Percentiles rank a stretch among this genome's conserved stretches.
These are phyloP conservation scores for Thera britannica DNA, from an alignment of 2,888 invertebrate species.

Conservation along the genomic window DNA sequence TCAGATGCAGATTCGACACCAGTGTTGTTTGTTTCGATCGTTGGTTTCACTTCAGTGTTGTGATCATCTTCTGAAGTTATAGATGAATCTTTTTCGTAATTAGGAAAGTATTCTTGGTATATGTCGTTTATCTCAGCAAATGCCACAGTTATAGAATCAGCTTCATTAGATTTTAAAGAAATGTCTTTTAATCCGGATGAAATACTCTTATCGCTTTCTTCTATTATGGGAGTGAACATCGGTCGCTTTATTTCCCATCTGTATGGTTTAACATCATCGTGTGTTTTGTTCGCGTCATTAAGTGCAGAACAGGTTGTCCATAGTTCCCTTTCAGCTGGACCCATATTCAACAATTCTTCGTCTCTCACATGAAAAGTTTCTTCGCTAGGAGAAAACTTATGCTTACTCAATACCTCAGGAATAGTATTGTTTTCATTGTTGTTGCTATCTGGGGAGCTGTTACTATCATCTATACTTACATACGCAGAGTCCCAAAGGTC, in stretches of 20 bases:
- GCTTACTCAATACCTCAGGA: constrained; percentile 58
- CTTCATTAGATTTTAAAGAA: constrained; percentile 55
- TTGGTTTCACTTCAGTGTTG: constrained; percentile 40
- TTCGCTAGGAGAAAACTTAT: constrained; percentile 54
- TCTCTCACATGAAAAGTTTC: constrained; percentile 48
- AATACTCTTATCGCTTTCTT: constrained; percentile 72
- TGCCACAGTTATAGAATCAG: constrained; percentile 73
- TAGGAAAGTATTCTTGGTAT: constrained; percentile 69
- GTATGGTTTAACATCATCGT: constrained; percentile 57
- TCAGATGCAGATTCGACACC: constrained; percentile 83
- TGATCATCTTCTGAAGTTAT: constrained; percentile 51
- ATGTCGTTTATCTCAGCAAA: constrained; percentile 78
- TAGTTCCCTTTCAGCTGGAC: constrained; percentile 77
- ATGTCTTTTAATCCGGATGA: constrained; percentile 61
- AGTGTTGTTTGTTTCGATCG: constrained; percentile 45
- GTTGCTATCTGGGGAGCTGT: constrained; percentile 73
- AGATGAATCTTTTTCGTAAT: constrained; percentile 58
- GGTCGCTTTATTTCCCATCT: constrained; percentile 66
- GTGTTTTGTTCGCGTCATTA: constrained; percentile 50
- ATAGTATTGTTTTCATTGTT: constrained; percentile 63
- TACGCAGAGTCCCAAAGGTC: constrained; percentile 83
- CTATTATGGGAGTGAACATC: constrained; percentile 74
- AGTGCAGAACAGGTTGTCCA: constrained; percentile 70
- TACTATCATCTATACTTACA: constrained; percentile 81
- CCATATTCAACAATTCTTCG: constrained; percentile 68